Conservation (phyloP, 2,797 vertebrate genomes). For the Glyptemys insculpta region DNA sequence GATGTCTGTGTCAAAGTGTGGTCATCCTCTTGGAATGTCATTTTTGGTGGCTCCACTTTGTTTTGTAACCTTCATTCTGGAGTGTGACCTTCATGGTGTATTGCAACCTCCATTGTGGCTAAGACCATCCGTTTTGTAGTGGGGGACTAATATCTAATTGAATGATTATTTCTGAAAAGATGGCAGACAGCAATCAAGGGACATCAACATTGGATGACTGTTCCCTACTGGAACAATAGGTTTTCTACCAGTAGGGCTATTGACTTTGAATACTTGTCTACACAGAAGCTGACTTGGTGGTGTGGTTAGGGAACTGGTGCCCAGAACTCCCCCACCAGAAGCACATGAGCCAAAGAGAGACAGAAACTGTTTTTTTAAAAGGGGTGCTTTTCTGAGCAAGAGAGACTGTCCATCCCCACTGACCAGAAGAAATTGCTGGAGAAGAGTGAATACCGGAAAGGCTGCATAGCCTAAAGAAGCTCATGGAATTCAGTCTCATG, state of each 20-base stretch:
- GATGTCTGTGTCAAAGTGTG: neutral
- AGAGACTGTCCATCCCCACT: neutral
- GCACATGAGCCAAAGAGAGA: neutral
- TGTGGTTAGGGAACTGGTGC: neutral
- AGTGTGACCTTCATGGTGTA: neutral
- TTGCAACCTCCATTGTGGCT: neutral
- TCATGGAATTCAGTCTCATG: neutral
- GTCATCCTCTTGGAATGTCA: neutral
- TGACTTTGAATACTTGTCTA: rapidly evolving
- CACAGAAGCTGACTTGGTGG: neutral
- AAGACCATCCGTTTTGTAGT: rapidly evolving
- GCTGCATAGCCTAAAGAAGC: neutral
- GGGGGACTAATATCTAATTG: neutral
- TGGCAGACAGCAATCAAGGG: neutral
- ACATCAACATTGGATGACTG: neutral
- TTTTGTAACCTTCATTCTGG: neutral
- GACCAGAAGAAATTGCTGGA: neutral
- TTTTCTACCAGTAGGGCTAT: neutral
- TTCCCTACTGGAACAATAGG: neutral
- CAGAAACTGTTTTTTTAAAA: rapidly evolving
- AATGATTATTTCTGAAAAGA: neutral
- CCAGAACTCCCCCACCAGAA: neutral
- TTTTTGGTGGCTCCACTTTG: neutral
- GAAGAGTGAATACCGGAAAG: neutral
- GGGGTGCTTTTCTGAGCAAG: neutral